These are phyloP conservation scores for Limonius californicus DNA, from an alignment of 1,140 invertebrate genomes.

Conservation along the genomic window DNA sequence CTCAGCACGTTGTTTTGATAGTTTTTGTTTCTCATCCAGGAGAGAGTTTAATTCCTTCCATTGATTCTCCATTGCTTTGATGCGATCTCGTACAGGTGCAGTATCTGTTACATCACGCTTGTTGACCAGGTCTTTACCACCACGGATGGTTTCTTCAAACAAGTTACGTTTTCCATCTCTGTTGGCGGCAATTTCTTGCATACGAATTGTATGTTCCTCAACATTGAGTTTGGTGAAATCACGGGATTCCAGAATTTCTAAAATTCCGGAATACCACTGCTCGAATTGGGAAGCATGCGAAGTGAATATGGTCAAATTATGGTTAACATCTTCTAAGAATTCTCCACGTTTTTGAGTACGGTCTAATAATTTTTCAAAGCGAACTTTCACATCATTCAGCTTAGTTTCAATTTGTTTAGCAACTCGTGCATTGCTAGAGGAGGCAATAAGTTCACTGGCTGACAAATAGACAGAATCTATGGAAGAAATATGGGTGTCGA, in stretches of 20 bases:
- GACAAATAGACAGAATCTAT: conserved; percentile 76
- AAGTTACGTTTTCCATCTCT: conserved; percentile 45
- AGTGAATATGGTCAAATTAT: conserved; percentile 68
- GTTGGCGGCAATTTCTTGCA: conserved; percentile 51
- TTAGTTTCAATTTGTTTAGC: conserved; percentile 88
- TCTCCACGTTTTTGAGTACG: conserved; percentile 73
- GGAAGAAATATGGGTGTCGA: conserved; percentile 79
- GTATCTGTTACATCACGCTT: conserved; percentile 90
- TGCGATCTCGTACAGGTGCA: conserved; percentile 76
- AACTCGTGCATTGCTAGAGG: conserved; percentile 78
- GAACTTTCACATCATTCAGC: conserved; percentile 74
- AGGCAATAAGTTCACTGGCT: conserved; percentile 75
- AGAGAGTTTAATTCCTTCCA: conserved; percentile 80
- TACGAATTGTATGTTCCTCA: conserved; percentile 64
- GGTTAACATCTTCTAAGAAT: conserved; percentile 77
- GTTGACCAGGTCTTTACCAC: conserved; percentile 77
- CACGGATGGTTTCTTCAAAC: conserved; percentile 74
- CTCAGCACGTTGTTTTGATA: conserved; percentile 78
- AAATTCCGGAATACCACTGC: conserved; percentile 65
- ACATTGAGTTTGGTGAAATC: conserved; percentile 65
- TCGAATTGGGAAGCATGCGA: conserved; percentile 65
- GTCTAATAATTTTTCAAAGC: conserved; percentile 82
- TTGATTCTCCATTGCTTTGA: conserved; percentile 81
- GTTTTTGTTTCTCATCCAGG: conserved; percentile 78
- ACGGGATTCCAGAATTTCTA: conserved; percentile 71